Evolutionary conservation across 2,113 vertebrate genomes (phyloP), one percentile per base, ranked within the genome.

Genomic region (Pelmatolapia mariae): DNA sequence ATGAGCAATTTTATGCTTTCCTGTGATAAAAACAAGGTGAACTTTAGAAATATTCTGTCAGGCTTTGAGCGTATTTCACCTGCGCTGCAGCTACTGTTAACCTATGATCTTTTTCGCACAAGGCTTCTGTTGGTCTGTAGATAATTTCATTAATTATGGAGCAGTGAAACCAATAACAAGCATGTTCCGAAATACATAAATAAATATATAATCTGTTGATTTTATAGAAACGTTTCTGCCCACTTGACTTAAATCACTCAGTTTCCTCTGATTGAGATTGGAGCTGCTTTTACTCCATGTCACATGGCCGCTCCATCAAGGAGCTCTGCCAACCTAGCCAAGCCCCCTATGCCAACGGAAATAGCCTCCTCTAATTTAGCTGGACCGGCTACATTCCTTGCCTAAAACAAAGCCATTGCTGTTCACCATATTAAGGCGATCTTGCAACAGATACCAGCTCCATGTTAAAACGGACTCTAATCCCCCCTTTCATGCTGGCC

Each of bases 401-500:
- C 73, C 88, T 90, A 85, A 91, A 92, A 95, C 94, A 95, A 95
- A 94, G 93, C 91, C 9, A 73, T 81, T 61, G 91, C 91, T 95
- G 94, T 95, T 94, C 93, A 73, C 89, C 88, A 92, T 84, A 89
- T 92, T 93, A 92, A 91, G 83, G 82, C 89, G 82, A 92, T 92
- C 87, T 85, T 88, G 93, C 92, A 90, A 92, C 94, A 94, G 93
- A 95, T 91, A 92, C 90, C 86, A 89, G 90, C 88, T 87, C 89
- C 61, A 59, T 29, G 89, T 38, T 89, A 91, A 88, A 89, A 90
- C 5, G 26, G 83, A 93, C 86, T 91, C 89, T 91, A 92, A 92
- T 93, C 87, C 91, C 45, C 90, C 85, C 80, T 93, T 93, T 93
- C 92, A 91, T 85, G 63, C 82, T 3, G 88, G 87, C 66, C 86